Evolutionary conservation across 1,140 invertebrate species (phyloP).

Genomic region (Drosophila albomicans): DNA sequence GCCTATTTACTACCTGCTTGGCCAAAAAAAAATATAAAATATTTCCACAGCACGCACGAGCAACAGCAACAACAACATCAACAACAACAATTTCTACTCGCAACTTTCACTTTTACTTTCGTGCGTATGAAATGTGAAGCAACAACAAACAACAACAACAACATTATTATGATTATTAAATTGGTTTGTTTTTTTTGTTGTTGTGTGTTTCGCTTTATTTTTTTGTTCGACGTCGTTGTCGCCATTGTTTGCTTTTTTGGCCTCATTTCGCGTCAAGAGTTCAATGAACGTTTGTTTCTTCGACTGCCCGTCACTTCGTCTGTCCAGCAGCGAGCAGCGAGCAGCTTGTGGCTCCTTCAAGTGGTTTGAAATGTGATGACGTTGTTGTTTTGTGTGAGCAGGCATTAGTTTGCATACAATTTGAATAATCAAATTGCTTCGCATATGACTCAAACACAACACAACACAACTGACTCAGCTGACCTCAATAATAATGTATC

Average conservation of each 20-base stretch:
- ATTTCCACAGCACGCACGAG: slow-evolving; percentile 59
- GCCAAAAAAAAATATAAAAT: slow-evolving; percentile 6
- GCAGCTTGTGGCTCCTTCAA: slow-evolving; percentile 11
- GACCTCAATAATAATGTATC: slow-evolving; percentile 36
- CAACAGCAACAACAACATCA: not conserved
- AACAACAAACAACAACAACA: slow-evolving; percentile 20
- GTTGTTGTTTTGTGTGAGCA: slow-evolving; percentile 8
- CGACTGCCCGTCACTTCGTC: not conserved
- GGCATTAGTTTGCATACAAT: slow-evolving; percentile 47
- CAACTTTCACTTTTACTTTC: slow-evolving; percentile 82
- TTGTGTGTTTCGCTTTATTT: slow-evolving; percentile 7
- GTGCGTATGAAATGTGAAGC: slow-evolving; percentile 42
- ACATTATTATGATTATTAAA: slow-evolving; percentile 61
- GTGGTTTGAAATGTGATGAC: slow-evolving; percentile 31
- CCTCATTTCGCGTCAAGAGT: slow-evolving; percentile 64
- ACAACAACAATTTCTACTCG: slow-evolving; percentile 57
- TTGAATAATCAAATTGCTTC: slow-evolving; percentile 39
- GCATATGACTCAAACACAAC: slow-evolving; percentile 21
- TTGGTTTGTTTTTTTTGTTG: slow-evolving; percentile 33
- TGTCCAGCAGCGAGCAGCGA: too few species aligned
- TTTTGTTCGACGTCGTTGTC: slow-evolving; percentile 31
- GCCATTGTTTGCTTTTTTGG: slow-evolving; percentile 54
- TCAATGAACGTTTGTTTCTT: slow-evolving; percentile 57
- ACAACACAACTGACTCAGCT: slow-evolving; percentile 15
- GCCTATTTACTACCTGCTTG: slow-evolving; percentile 29